Base-by-base conservation (phyloP, 2,797 vertebrate species). In the Aphelocoma californica region DNA sequence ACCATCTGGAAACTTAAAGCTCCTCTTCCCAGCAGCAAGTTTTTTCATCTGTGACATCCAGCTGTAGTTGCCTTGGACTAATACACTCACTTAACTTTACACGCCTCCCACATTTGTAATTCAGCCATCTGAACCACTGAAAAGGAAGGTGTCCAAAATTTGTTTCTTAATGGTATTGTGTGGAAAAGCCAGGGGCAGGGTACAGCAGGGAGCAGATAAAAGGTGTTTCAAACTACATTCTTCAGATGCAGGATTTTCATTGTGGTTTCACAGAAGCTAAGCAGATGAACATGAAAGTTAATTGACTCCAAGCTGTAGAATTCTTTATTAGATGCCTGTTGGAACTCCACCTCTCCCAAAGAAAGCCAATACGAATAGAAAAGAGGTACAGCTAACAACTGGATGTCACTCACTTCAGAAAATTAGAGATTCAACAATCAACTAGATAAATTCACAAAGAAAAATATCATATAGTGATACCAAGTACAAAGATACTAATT, bases 1-100 rank as follows among this genome's bases (percentile, higher is more conserved):
- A 95, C 88, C 86, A 84, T 86, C 81, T 91, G 91, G 82, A 88
- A 92, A 90, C 73, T 92, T 85, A 78, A 32, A 92, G 44, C 65
- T 82, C 71, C 54, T 70, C 74, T 93, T 92, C 65, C 25, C 36
- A 47, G 86, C 47, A 79, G 93, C 38, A 66, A 75, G 81, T 65
- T 70, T 88, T 83, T 83, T 80, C 32, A n/a, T 70, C 73, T 90
- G 78, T 58, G 56, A 81, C 56, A 95, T 73, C 56, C 91, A 96
- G 88, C 85, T 91, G 90, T 32, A 92, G 74, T n/a, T 92, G 64
- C 85, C 42, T 79, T 79, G 56, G 58, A 92, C 66, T 53, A n/a
- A 19, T 70, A 86, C 53, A 34, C 60, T 94, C 69, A 70, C 38
- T 80, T 67, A 61, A 88, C 84, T 94, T 93, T 45, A 87, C 62